Conservation (phyloP, 2,888 invertebrate genomes). For the Agonum fuliginosum region DNA sequence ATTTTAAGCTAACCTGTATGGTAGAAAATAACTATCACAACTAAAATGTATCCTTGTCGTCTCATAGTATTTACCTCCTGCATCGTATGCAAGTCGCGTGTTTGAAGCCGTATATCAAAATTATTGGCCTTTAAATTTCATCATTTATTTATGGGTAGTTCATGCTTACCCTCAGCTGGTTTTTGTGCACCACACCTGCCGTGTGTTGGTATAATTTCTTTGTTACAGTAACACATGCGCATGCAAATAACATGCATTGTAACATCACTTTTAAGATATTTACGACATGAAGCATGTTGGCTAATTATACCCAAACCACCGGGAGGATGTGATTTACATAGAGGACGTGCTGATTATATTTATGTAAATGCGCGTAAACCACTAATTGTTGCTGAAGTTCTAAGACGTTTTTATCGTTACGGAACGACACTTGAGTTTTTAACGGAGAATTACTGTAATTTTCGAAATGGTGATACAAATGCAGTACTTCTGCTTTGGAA, state of each 20-base stretch:
- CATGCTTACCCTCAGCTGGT: constrained; percentile 34
- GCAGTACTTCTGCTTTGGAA: no score
- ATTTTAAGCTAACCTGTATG: no score
- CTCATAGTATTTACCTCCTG: no score
- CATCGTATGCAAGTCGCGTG: constrained; percentile 36
- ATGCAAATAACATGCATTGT: constrained; percentile 25
- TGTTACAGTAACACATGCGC: constrained; percentile 31
- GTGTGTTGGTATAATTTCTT: constrained; percentile 25
- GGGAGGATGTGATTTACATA: constrained; percentile 20
- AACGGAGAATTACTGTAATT: no score
- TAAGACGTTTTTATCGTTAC: no score
- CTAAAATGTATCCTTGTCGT: no score
- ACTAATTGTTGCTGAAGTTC: no score
- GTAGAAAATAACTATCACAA: no score
- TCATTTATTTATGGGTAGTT: constrained; percentile 25
- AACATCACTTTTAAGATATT: constrained; percentile 26
- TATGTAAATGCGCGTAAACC: no score
- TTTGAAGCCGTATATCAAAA: constrained; percentile 32
- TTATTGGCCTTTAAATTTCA: constrained; percentile 44
- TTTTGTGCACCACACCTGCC: constrained; percentile 30
- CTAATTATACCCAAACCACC: background rate
- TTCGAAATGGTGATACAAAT: no score
- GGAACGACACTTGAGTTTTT: no score
- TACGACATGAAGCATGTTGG: background rate
- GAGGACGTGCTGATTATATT: constrained; percentile 25